phyloP scores from a whole-genome alignment of 2,113 vertebrate genomes.

The Equus quagga region DNA sequence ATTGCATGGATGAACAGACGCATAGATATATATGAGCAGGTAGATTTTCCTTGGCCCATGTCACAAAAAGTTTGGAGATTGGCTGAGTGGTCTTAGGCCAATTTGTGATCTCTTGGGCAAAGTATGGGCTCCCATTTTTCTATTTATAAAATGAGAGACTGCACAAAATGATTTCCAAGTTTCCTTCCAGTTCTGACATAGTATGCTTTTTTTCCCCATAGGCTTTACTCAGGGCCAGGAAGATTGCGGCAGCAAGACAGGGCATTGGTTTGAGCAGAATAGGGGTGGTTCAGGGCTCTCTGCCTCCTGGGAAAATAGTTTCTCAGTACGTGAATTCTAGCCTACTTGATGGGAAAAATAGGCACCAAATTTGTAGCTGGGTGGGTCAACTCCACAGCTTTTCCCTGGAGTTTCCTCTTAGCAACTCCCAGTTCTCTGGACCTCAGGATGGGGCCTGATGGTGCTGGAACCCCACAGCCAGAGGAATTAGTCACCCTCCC shows the following conservation, averaged over 20 bases:
- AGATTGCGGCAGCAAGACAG: neutral
- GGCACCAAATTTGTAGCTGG: neutral
- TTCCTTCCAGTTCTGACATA: neutral
- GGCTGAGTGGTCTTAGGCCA: neutral
- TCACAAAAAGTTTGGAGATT: neutral
- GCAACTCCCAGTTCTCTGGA: neutral
- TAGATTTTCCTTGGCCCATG: neutral
- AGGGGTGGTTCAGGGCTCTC: neutral
- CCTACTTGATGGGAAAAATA: neutral
- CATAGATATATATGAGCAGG: neutral
- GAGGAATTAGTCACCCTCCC: neutral
- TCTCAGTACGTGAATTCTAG: neutral
- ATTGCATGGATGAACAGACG: neutral
- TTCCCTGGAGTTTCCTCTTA: neutral
- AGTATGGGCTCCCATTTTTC: neutral
- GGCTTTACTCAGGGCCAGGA: neutral
- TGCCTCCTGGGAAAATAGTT: neutral
- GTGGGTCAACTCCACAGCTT: neutral
- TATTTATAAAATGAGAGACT: neutral
- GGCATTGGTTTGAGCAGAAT: neutral
- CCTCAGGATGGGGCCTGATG: neutral
- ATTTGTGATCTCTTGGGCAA: neutral
- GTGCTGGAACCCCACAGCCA: neutral
- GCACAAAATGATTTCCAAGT: neutral
- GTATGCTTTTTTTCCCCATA: neutral